A percentile compares a stretch with the other conserved stretches of the same genome.
Conservation (phyloP, 1,140 invertebrate genomes). For the Drusus annulatus region DNA sequence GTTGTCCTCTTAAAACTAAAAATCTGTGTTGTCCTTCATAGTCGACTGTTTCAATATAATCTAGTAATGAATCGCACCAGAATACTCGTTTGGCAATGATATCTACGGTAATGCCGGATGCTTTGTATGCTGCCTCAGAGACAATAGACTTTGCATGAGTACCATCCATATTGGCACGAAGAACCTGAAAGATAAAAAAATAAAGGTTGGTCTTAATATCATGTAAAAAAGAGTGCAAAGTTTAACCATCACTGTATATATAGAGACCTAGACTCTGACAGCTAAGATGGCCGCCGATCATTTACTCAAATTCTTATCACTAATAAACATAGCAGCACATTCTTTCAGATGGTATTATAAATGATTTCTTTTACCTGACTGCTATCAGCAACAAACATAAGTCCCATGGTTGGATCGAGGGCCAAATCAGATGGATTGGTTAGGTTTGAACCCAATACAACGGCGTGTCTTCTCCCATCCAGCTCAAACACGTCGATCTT, state of each 20-base stretch:
- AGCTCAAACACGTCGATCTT: constrained; percentile 96
- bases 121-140: constrained; percentile 92
- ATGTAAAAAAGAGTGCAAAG: too few species aligned
- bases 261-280: too few species aligned
- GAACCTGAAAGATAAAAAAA: constrained; percentile 69
- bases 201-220: not conserved
- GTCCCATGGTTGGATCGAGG: constrained; percentile 90
- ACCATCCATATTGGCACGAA: constrained; percentile 94
- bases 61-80: constrained; percentile 96
- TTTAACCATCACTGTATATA: too few species aligned
- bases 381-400: constrained; percentile 96
- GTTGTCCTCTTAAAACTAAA: constrained; percentile 84
- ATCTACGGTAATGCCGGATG: constrained; percentile 88
- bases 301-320: too few species aligned
- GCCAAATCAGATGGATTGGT: constrained; percentile 93
- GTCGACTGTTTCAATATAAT: constrained; percentile 98
- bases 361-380: constrained; percentile 75
- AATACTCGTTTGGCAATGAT: constrained; percentile 91
- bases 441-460: constrained; percentile 92
- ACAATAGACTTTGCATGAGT: constrained; percentile 87
- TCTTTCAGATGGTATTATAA: not conserved
- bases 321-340: too few species aligned
- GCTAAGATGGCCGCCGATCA: not conserved
- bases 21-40: constrained; percentile 90
- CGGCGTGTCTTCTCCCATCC: constrained; percentile 86